These are phyloP conservation scores for Callionymus lyra DNA, from an alignment of 2,113 vertebrate species.

Conservation along the genomic window DNA sequence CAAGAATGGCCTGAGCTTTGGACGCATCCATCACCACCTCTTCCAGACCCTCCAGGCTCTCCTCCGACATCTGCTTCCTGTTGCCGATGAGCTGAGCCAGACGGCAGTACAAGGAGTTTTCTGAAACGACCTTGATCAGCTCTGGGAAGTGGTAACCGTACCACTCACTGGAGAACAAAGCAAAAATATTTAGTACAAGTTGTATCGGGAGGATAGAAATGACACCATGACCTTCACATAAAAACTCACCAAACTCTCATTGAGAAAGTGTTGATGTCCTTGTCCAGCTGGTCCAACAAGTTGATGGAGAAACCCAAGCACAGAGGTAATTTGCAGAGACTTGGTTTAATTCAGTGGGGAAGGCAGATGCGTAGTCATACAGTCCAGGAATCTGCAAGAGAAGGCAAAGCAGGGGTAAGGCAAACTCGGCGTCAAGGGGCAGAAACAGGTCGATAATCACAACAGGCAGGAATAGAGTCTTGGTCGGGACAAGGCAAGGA, in stretches of 20 bases:
- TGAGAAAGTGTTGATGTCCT: conserved; percentile 96
- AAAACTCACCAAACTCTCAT: conserved; percentile 88
- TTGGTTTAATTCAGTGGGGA: conserved; percentile 86
- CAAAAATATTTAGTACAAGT: neutral
- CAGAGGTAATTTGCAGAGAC: conserved; percentile 93
- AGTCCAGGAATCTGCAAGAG: too few species aligned
- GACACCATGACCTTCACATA: too few species aligned
- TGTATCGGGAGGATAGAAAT: too few species aligned
- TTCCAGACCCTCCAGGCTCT: conserved; percentile 77
- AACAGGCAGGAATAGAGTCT: too few species aligned
- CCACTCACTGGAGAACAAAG: conserved; percentile 75
- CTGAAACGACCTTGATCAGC: conserved; percentile 80
- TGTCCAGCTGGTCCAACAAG: conserved; percentile 93
- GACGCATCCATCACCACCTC: conserved; percentile 87
- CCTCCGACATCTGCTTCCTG: conserved; percentile 81
- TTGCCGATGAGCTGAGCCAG: conserved; percentile 87
- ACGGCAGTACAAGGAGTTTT: conserved; percentile 85
- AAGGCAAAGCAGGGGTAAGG: too few species aligned
- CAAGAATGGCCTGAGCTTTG: conserved; percentile 88
- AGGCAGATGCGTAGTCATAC: conserved; percentile 86
- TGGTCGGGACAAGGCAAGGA: too few species aligned
- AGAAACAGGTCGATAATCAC: too few species aligned
- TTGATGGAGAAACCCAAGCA: conserved; percentile 96
- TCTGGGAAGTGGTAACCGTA: conserved; percentile 97
- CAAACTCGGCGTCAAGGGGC: too few species aligned